Evolutionary conservation across 1,140 invertebrate genomes (phyloP), one percentile per base, ranked within the genome.

Genomic region (Temnothorax nylanderi): DNA sequence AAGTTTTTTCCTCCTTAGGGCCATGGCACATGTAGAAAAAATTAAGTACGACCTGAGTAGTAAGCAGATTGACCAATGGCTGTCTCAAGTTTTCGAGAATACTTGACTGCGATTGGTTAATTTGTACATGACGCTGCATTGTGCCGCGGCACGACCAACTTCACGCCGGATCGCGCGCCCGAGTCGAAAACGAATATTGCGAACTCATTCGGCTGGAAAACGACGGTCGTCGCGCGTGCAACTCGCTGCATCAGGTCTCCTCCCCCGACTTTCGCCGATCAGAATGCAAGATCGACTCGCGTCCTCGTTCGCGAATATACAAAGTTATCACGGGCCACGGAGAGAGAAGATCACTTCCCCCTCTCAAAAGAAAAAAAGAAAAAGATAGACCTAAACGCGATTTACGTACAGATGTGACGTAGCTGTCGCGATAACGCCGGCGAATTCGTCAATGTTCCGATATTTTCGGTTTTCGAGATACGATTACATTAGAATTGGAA

Each of bases 181-280:
- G 71, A 7, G 51, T 54, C 18, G 5, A 16, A 54, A 10, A 54
- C 51, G 16, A 54, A 18, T 41, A 41, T 18, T n/a, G 51, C 18
- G 16, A n/a, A n/a, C 6, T 54, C 51, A 54, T 54, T 58, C 56
- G 49, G 18, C 11, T 32, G 58, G 58, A 78, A 78, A 78, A 78
- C 26, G 26, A 77, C 56, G 26, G 11, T 21, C 3, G 34, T 34
- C 41, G 21, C 37, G 21, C 34, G 13, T 41, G 51, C 11, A 16
- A 60, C 58, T 58, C 72, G 7, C 11, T 6, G 26, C 26, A 26
- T 34, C 32, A n/a, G 21, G 18, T 41, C n/a, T 41, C 41, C 37
- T 41, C 7, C 16, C 37, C 37, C 16, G n/a, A 75, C 72, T 75
- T 75, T 75, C 54, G 54, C 54, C 11, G 65, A 60, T 58, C 34